Evolutionary conservation across 1,140 invertebrate genomes (phyloP), one percentile per base, ranked within the genome.

Genomic region (Zaprionus tsacasi): DNA sequence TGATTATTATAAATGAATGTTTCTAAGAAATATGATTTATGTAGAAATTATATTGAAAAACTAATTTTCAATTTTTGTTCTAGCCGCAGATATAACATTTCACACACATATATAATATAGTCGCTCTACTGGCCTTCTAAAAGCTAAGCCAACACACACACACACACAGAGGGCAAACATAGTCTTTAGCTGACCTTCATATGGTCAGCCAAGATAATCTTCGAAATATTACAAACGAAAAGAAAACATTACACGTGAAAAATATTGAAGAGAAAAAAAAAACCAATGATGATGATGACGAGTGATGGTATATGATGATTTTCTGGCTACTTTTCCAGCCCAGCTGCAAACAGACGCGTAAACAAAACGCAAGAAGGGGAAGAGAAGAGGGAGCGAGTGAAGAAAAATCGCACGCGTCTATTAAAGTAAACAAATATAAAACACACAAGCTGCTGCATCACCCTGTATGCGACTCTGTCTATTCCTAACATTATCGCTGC

Each of bases 91-190:
- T 40, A 40, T 70, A 27, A 45, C 59, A 58, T 70, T 70, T 64
- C 59, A 64, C 72, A 70, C 27, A 36, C 33, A 25, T 15, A 45
- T 45, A 45, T 15, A 6, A 45, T 35, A 17, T 45, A n/a, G 27
- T 8, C 17, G 30, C 33, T 3, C 1, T 36, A n/a, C 38, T 40
- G 70, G 69, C 70, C 65, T 74, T 74, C 59, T 58, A 58, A 64
- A 70, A 57, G 59, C 45, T 75, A n/a, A 30, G 67, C 70, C 54
- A 70, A 75, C 67, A 64, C 30, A 64, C 48, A 54, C 36, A 30
- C 58, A 58, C 35, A 58, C 35, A 38, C n/a, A 27, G 13, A 56
- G 25, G 50, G 13, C 17, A 21, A 52, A 13, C 57, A 66, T 56
- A 74, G 30, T 12, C 33, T 27, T 57, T 15, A 35, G 30, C 10